These are phyloP conservation scores for Parasteatoda lunata DNA, from an alignment of 2,888 invertebrate species.

Conservation along the genomic window DNA sequence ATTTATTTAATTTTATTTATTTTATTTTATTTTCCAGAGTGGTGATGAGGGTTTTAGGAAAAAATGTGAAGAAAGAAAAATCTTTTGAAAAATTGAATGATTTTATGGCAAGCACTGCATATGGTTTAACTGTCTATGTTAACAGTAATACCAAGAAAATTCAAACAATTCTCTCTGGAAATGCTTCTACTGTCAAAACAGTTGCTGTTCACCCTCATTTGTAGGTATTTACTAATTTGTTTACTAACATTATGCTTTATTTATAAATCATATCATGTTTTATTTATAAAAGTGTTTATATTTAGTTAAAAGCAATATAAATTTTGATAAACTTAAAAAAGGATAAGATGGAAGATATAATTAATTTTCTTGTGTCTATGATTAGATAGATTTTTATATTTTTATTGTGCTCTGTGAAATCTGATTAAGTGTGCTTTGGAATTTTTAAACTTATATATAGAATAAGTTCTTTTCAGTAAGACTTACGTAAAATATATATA, in stretches of 20 bases:
- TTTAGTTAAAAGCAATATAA: too few species aligned
- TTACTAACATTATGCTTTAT: not conserved
- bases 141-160: not conserved
- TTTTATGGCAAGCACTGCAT: slow-evolving; percentile 28
- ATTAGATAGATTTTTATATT: too few species aligned
- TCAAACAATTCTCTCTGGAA: slow-evolving; percentile 29
- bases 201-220: slow-evolving; percentile 30
- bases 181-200: slow-evolving; percentile 28
- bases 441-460: too few species aligned
- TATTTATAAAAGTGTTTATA: not conserved
- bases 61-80: slow-evolving; percentile 5
- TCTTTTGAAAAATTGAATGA: slow-evolving; percentile 17
- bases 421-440: too few species aligned
- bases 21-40: slow-evolving; percentile 17
- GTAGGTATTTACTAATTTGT: slow-evolving; percentile 6
- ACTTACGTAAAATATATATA: too few species aligned
- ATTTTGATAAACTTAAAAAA: too few species aligned
- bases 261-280: not conserved
- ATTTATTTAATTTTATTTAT: not conserved
- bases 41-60: slow-evolving; percentile 18
- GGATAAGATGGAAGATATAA: too few species aligned
- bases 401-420: too few species aligned
- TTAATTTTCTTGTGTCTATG: too few species aligned
- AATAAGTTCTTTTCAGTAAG: too few species aligned
- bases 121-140: slow-evolving; percentile 41